Conservation (phyloP, 2,113 vertebrate species). For the Coregonus clupeaformis region DNA sequence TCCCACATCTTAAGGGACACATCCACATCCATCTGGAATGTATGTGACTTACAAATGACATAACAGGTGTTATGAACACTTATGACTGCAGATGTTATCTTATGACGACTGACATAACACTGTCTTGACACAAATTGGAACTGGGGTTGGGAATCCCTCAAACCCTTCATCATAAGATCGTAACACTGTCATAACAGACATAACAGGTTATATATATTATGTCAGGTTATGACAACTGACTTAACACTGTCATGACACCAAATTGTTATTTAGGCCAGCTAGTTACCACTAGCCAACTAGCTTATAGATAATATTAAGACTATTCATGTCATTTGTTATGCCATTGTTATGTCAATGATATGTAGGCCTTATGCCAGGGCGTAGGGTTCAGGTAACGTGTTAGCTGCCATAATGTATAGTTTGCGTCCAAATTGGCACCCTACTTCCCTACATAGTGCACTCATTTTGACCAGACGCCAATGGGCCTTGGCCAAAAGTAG, state of each 20-base stretch:
- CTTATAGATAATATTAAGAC: background rate
- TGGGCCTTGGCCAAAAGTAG: too few species aligned
- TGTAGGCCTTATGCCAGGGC: constrained; percentile 12
- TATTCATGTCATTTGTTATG: background rate
- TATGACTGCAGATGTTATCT: too few species aligned
- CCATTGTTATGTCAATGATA: background rate
- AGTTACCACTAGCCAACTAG: background rate
- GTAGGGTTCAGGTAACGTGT: background rate
- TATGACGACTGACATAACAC: too few species aligned
- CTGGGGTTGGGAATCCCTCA: too few species aligned
- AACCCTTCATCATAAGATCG: background rate
- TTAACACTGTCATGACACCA: background rate
- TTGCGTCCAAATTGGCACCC: too few species aligned
- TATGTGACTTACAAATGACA: too few species aligned
- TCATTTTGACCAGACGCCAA: too few species aligned
- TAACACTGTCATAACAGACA: background rate
- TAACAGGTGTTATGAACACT: too few species aligned
- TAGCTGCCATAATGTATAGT: background rate
- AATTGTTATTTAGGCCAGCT: background rate
- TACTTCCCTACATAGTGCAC: too few species aligned
- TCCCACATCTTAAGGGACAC: background rate
- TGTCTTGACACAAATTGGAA: too few species aligned
- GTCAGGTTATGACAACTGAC: background rate
- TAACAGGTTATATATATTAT: background rate
- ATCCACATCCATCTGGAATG: background rate